These are phyloP conservation scores for Pionites leucogaster DNA, from an alignment of 2,113 vertebrate genomes.

Conservation along the genomic window DNA sequence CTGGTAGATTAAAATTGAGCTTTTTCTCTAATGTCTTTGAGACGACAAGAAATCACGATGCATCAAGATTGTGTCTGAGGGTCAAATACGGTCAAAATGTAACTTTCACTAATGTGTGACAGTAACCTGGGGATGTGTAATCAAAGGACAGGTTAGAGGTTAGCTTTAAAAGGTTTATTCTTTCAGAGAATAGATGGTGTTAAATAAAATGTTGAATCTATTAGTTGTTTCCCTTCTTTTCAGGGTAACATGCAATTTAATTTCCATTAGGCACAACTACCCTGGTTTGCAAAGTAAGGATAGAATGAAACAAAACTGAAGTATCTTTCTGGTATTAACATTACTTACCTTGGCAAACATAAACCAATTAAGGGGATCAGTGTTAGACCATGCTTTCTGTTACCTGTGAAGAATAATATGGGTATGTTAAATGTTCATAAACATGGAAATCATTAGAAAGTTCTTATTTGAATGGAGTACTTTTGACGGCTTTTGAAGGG, in stretches of 20 bases:
- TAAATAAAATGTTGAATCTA: conserved; percentile 1
- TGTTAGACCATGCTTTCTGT: background rate
- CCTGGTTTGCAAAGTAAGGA: background rate
- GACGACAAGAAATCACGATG: background rate
- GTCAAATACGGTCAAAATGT: background rate
- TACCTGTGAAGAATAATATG: background rate
- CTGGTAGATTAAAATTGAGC: background rate
- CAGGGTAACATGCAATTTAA: background rate
- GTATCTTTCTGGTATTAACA: background rate
- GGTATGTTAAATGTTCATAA: background rate
- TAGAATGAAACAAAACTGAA: background rate
- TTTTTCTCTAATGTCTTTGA: background rate
- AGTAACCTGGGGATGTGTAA: background rate
- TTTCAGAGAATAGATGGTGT: background rate
- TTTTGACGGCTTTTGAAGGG: background rate
- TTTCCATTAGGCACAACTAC: background rate
- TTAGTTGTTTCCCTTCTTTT: background rate
- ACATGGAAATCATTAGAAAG: background rate
- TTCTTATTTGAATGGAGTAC: background rate
- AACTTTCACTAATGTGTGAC: background rate
- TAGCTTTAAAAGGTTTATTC: conserved; percentile 39
- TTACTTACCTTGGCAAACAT: background rate
- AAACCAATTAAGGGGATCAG: background rate
- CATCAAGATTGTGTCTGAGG: background rate
- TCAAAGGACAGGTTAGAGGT: background rate